Evolutionary conservation across 1,140 invertebrate genomes (phyloP).

Genomic region (Piezodorus guildinii): DNA sequence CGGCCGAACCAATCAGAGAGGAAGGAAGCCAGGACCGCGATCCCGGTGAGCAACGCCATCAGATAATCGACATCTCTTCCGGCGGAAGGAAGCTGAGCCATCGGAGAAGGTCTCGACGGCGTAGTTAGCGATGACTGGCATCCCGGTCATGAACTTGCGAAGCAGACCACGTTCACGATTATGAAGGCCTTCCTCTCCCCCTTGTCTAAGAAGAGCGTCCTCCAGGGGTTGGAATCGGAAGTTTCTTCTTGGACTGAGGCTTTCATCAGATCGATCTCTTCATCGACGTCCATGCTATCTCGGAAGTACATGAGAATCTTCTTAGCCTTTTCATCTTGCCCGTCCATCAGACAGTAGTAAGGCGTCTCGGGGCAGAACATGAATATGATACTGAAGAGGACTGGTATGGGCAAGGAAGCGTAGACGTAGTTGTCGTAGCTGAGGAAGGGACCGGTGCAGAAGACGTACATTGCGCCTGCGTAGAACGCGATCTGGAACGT

Average conservation of each 20-base stretch:
- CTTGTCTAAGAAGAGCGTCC: neutral
- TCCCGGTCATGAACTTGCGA: conserved; percentile 10
- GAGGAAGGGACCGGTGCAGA: conserved; percentile 43
- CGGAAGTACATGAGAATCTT: conserved; percentile 52
- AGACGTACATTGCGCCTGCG: conserved; percentile 38
- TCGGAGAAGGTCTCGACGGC: conserved; percentile 14
- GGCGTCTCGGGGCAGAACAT: conserved; percentile 61
- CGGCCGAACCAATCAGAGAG: conserved; percentile 13
- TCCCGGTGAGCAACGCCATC: neutral
- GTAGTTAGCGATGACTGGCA: conserved; percentile 6
- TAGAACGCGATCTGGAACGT: conserved; percentile 52
- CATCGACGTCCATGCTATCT: conserved; percentile 25
- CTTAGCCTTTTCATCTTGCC: conserved; percentile 47
- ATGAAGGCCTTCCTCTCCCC: neutral
- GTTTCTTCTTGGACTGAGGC: neutral
- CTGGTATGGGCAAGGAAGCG: conserved; percentile 22
- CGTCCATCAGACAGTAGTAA: conserved; percentile 48
- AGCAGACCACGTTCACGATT: neutral
- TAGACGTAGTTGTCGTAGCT: conserved; percentile 13
- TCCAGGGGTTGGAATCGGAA: neutral
- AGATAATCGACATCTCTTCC: conserved; percentile 1
- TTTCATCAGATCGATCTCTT: conserved; percentile 7
- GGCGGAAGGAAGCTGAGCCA: neutral
- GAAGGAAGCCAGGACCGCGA: neutral
- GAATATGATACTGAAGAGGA: conserved; percentile 30